These are phyloP conservation scores for Antheraea assamensis DNA, from an alignment of 2,888 invertebrate genomes.

Conservation along the genomic window DNA sequence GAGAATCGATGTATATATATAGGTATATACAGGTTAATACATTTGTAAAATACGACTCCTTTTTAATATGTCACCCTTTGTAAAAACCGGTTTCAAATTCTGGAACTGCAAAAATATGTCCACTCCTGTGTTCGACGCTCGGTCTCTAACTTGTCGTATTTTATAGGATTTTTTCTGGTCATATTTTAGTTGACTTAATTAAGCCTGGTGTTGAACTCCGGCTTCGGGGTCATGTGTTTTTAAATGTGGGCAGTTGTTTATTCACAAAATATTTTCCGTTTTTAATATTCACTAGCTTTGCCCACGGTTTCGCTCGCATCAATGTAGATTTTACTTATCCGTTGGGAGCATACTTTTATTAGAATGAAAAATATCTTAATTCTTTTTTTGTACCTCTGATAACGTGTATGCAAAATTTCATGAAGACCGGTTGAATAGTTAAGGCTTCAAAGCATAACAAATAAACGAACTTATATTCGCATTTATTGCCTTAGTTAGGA, in stretches of 20 bases:
- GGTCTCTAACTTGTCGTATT: background rate
- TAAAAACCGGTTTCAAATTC: slow-evolving; percentile 3
- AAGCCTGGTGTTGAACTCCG: background rate
- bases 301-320: too few relatives aligned
- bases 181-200: slow-evolving; percentile 4
- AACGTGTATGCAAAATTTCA: too few relatives aligned
- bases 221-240: background rate
- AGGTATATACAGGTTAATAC: background rate
- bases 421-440: too few relatives aligned
- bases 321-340: too few relatives aligned
- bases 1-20: background rate
- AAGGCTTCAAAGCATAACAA: too few relatives aligned
- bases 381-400: too few relatives aligned
- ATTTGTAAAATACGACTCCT: background rate
- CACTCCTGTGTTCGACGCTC: background rate
- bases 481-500: too few relatives aligned
- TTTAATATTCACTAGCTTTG: background rate
- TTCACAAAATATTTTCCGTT: background rate
- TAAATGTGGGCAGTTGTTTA: background rate
- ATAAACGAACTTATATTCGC: too few relatives aligned
- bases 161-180: background rate
- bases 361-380: too few relatives aligned
- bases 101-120: background rate
- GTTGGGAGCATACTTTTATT: too few relatives aligned
- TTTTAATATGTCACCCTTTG: background rate